Base-by-base conservation (phyloP, 2,797 vertebrate genomes). In the Acanthurus tractus region DNA sequence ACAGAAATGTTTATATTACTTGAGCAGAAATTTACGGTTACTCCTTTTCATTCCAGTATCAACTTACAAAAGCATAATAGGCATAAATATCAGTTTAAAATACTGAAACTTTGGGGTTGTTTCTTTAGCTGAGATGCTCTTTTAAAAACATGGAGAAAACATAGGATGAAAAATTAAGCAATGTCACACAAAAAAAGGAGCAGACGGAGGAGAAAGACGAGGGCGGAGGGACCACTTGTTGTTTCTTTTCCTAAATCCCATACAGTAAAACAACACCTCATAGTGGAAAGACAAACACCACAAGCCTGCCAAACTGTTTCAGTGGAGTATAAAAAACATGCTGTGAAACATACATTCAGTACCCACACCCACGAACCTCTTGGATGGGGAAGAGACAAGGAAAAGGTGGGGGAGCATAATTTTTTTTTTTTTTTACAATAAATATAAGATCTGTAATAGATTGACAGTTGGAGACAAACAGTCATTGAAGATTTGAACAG, bases 321-420 rank as follows among this genome's bases (percentile, higher is more conserved):
- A 81, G 5, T 42, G 15, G 63, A 82, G 52, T 57, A 75, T 25
- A 64, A 42, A 46, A 61, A 59, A 69, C 49, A 64, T 10, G 50
- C 70, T 53, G 71, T 59, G 62, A 69, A 78, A 82, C n/a, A 48
- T 42, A 46, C 8, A 71, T 34, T 49, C 40, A 23, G 20, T 9
- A 14, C 46, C 68, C 62, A 68, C 40, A 74, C 58, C 56, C 71
- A 63, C 29, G 50, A 63, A 15, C 22, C 50, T 13, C 52, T 70
- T 34, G 1, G 22, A 34, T 54, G 66, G 63, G 58, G 50, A 42
- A 46, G 45, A 12, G 18, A 62, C 48, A 54, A 55, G n/a, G 36
- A 57, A 56, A 34, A 63, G 14, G 48, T 14, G 22, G 20, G 34
- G 56, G 25, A 56, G 38, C 13, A 57, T 68, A 4, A 20, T 44